These are phyloP conservation scores for Cephalotes varians DNA, from an alignment of 2,888 invertebrate genomes.

Conservation along the genomic window DNA sequence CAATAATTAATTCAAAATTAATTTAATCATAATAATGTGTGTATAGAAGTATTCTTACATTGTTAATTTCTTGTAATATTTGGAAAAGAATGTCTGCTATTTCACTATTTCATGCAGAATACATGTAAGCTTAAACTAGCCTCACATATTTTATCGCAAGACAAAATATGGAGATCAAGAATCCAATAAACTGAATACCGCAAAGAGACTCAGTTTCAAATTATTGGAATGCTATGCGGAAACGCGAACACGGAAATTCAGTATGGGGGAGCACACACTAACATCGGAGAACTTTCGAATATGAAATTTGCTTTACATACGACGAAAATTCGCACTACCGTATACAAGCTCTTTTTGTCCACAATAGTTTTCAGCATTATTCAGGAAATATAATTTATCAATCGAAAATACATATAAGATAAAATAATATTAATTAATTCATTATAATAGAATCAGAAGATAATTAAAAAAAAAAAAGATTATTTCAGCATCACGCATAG, in stretches of 20 bases:
- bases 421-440: neutral
- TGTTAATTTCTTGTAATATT: neutral
- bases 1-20: neutral
- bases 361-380: neutral
- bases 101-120: slow-evolving; percentile 27
- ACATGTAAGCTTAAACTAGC: neutral
- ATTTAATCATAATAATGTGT: neutral
- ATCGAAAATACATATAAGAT: neutral
- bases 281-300: neutral
- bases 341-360: neutral
- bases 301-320: slow-evolving; percentile 48
- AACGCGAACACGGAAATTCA: slow-evolving; percentile 39
- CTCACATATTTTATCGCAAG: slow-evolving; percentile 39
- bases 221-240: slow-evolving; percentile 46
- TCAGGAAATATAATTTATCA: neutral
- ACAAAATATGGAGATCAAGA: slow-evolving; percentile 36
- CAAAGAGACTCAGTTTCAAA: slow-evolving; percentile 62
- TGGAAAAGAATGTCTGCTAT: slow-evolving; percentile 21
- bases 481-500: neutral
- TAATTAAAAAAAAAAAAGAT: neutral
- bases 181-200: slow-evolving; percentile 72
- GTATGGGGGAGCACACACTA: slow-evolving; percentile 4
- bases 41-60: neutral
- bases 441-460: neutral
- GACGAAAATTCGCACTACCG: neutral